Evolutionary conservation across 2,113 vertebrate species (phyloP), one percentile per base, ranked within the genome.

Genomic region (Aldabrachelys gigantea): DNA sequence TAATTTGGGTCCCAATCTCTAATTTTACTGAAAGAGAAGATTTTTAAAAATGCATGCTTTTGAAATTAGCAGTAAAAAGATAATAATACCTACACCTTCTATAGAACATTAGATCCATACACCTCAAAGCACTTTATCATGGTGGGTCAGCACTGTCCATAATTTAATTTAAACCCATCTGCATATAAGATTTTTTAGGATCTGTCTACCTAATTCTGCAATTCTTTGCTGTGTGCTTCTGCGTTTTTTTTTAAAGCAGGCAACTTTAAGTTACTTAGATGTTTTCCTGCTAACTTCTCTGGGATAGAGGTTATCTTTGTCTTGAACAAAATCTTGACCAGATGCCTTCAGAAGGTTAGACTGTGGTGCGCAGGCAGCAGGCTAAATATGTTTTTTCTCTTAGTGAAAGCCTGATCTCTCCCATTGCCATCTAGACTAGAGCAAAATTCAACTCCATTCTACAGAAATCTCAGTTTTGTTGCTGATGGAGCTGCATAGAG

Each of bases 121-220:
- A 96, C 96, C 96, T 96, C 96, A 97, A 97, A 97, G 94, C 38
- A 79, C 59, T 83, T 97, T 89, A 95, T 90, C 84, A 85, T 87
- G 69, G 86, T 97, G 96, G 95, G 95, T 97, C 95, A 97, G 94
- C 89, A 88, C 94, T 96, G 95, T 88, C 89, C 96, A 50, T 81
- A 80, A 82, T 54, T 54, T 54, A 13, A 59, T 95, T 95, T 95
- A 95, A 97, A 79, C 89, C 95, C 90, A 91, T 95, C 96, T 97
- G 96, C 95, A 97, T 95, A 91, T 91, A 96, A 91, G 89, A 96
- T 94, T 96, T 96, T 96, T 65, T 92, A 93, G 93, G 94, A 82
- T 95, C 96, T 97, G 85, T 96, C 96, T 97, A 96, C 95, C 95
- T 95, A 91, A 44, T 93, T 97, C 92, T 83, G 87, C 88, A 97